phyloP scores from a whole-genome alignment of 2,797 vertebrate species.

The Cichlasoma orientale region DNA sequence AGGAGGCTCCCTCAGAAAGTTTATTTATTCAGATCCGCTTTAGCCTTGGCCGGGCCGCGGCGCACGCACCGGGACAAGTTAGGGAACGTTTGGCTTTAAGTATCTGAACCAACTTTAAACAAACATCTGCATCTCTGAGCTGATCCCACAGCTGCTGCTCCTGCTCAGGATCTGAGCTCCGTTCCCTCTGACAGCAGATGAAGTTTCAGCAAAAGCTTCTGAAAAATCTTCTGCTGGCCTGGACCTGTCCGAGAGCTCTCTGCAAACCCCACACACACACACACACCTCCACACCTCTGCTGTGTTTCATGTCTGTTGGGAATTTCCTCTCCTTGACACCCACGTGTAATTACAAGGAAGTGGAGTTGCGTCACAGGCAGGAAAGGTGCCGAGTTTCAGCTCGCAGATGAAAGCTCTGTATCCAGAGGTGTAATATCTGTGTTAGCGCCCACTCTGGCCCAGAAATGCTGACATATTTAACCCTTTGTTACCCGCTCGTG shows the following conservation, averaged over 20 bases:
- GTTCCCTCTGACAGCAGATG: not conserved
- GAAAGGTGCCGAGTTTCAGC: slow-evolving; percentile 48
- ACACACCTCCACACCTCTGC: slow-evolving; percentile 13
- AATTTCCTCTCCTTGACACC: slow-evolving; percentile 75
- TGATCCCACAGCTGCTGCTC: not conserved
- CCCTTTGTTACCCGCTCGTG: not conserved
- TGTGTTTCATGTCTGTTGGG: slow-evolving; percentile 66
- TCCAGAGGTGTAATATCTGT: slow-evolving; percentile 12
- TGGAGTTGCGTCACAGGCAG: slow-evolving; percentile 44
- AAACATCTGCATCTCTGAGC: not conserved
- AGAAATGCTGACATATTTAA: not conserved
- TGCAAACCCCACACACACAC: not conserved
- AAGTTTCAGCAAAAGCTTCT: not conserved
- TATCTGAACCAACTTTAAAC: not conserved
- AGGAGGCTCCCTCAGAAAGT: not conserved
- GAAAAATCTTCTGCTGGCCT: slow-evolving; percentile 24
- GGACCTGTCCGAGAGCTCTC: slow-evolving; percentile 28
- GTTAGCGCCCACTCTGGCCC: slow-evolving; percentile 13
- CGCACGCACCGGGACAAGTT: not conserved
- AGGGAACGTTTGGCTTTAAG: not conserved
- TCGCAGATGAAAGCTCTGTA: slow-evolving; percentile 26
- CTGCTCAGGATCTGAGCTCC: not conserved
- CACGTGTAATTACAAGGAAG: slow-evolving; percentile 69
- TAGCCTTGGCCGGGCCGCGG: not conserved
- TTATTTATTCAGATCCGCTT: not conserved